Percentiles rank a stretch among this genome's conserved stretches.
Conservation (phyloP, 2,113 vertebrate species). For the Caracal caracal region DNA sequence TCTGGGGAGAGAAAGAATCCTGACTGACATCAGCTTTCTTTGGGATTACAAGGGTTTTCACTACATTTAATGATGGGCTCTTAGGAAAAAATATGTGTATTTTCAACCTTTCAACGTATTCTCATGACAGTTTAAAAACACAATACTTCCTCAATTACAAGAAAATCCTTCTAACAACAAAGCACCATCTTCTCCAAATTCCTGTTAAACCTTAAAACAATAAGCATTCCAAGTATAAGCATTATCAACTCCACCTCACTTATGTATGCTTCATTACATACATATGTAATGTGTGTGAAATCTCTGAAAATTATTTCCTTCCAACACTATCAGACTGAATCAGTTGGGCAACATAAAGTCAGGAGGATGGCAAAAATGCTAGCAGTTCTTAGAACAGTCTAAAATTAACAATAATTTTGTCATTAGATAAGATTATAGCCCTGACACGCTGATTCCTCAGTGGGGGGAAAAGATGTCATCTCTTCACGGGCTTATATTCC, state of each 20-base stretch:
- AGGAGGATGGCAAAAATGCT: not conserved
- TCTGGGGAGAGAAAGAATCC: not conserved
- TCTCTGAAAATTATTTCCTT: not conserved
- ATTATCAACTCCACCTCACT: not conserved
- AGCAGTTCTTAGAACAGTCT: not conserved
- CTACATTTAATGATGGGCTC: not conserved
- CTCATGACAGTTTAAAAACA: not conserved
- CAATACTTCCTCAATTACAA: not conserved
- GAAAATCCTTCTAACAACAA: not conserved
- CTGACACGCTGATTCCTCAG: not conserved
- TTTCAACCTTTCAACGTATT: not conserved
- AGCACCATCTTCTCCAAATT: not conserved
- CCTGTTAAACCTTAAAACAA: not conserved
- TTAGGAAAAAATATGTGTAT: slow-evolving; percentile 26
- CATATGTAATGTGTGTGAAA: not conserved
- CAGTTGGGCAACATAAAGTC: not conserved
- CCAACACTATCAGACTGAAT: not conserved
- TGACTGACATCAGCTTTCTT: not conserved
- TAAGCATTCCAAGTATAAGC: not conserved
- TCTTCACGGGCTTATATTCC: not conserved
- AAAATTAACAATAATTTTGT: not conserved
- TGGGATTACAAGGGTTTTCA: not conserved
- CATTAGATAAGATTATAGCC: not conserved
- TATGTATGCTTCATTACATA: not conserved
- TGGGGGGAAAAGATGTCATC: too few species aligned